Conservation (phyloP, 2,113 vertebrate species). For the Columbina picui region DNA sequence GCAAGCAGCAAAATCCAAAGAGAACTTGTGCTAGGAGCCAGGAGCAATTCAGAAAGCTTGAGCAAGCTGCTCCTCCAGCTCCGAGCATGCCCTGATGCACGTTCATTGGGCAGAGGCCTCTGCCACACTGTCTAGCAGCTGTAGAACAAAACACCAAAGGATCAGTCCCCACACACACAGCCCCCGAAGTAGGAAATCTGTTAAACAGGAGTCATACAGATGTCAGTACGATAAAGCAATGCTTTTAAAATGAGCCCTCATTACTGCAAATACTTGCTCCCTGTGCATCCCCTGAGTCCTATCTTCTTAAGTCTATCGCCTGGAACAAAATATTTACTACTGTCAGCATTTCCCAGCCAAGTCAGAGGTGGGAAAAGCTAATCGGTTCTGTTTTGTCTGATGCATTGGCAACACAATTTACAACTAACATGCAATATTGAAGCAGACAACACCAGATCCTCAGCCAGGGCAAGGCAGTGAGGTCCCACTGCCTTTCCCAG, state of each 20-base stretch:
- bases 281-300: background rate
- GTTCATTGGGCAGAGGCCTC: background rate
- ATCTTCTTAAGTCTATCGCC: background rate
- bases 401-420: background rate
- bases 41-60: background rate
- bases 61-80: background rate
- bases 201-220: background rate
- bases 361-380: background rate
- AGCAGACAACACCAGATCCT: background rate
- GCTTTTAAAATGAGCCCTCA: background rate
- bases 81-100: background rate
- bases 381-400: background rate
- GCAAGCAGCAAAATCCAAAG: background rate
- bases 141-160: background rate
- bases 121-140: background rate
- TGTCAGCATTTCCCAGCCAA: background rate
- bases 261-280: conserved; percentile 10
- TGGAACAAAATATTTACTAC: conserved; percentile 20
- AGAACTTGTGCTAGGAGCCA: background rate
- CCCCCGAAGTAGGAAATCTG: background rate
- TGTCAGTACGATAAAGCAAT: background rate
- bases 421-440: background rate
- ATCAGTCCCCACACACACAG: background rate
- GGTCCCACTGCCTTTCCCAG: background rate
- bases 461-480: background rate